A percentile compares a stretch with the other conserved stretches of the same genome.
Conservation (phyloP, 1,140 invertebrate species). For the Drosophila pandora region DNA sequence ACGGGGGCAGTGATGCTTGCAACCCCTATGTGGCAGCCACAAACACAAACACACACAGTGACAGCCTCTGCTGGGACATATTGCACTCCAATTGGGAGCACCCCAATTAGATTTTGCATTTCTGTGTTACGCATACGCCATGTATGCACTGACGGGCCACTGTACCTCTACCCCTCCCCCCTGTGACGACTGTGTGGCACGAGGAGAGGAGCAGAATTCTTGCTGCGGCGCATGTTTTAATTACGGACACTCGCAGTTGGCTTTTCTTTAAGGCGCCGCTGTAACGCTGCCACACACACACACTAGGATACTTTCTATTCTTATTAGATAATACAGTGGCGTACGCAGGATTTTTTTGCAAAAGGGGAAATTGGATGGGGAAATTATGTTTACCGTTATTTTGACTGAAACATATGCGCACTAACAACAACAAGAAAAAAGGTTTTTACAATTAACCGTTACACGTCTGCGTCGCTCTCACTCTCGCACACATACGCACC, state of each 20-base stretch:
- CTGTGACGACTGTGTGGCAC: not conserved
- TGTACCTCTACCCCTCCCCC: not conserved
- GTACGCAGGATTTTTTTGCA: not conserved
- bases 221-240: slow-evolving; percentile 73
- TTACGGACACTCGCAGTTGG: slow-evolving; percentile 76
- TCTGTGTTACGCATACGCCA: slow-evolving; percentile 58
- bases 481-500: slow-evolving; percentile 15
- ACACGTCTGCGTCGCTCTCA: slow-evolving; percentile 89
- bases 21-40: slow-evolving; percentile 37
- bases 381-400: slow-evolving; percentile 8
- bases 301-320: not conserved
- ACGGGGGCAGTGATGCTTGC: slow-evolving; percentile 24
- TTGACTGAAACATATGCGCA: slow-evolving; percentile 38
- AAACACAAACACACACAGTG: slow-evolving; percentile 18
- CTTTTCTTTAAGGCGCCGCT: slow-evolving; percentile 58
- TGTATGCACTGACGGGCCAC: slow-evolving; percentile 17
- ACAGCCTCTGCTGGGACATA: slow-evolving; percentile 27
- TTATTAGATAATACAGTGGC: slow-evolving; percentile 2
- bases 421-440: slow-evolving; percentile 83
- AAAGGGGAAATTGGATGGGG: not conserved
- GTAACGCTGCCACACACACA: slow-evolving; percentile 28
- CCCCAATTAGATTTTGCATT: slow-evolving; percentile 26
- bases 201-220: slow-evolving; percentile 10
- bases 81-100: slow-evolving; percentile 33
- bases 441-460: slow-evolving; percentile 69